Conservation (phyloP, 2,113 vertebrate genomes). For the Ammospiza nelsoni region DNA sequence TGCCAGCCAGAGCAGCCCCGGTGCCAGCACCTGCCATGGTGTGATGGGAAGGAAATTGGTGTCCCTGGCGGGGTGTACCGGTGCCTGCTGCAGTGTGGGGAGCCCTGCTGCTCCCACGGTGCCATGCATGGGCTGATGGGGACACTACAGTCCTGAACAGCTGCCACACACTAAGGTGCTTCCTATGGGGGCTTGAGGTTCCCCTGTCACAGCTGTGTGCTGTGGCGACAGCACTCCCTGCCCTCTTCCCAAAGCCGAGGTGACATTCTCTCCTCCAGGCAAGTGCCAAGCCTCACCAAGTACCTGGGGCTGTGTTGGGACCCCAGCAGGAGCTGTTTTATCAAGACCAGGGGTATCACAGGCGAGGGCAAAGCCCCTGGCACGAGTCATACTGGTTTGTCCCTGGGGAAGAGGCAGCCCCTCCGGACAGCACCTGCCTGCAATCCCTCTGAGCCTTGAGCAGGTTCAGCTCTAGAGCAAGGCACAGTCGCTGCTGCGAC, state of each 20-base stretch:
- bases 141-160: neutral
- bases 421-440: neutral
- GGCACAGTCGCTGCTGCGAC: neutral
- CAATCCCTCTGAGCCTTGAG: fast-evolving
- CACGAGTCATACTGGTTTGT: fast-evolving
- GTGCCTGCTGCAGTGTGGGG: fast-evolving
- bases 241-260: neutral
- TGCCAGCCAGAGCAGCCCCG: fast-evolving
- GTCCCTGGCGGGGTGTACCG: neutral
- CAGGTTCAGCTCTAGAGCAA: neutral
- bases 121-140: fast-evolving
- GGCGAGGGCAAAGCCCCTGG: fast-evolving
- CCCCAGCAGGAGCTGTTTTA: fast-evolving
- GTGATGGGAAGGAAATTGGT: fast-evolving
- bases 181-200: neutral
- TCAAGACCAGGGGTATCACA: too few relatives aligned
- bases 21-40: neutral
- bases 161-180: neutral
- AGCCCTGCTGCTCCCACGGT: neutral
- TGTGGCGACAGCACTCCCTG: neutral
- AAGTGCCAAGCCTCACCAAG: neutral
- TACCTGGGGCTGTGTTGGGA: neutral
- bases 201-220: neutral
- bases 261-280: neutral
- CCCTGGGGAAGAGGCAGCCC: neutral